Conservation (phyloP, 2,888 invertebrate genomes). For the Tachina lurida region DNA sequence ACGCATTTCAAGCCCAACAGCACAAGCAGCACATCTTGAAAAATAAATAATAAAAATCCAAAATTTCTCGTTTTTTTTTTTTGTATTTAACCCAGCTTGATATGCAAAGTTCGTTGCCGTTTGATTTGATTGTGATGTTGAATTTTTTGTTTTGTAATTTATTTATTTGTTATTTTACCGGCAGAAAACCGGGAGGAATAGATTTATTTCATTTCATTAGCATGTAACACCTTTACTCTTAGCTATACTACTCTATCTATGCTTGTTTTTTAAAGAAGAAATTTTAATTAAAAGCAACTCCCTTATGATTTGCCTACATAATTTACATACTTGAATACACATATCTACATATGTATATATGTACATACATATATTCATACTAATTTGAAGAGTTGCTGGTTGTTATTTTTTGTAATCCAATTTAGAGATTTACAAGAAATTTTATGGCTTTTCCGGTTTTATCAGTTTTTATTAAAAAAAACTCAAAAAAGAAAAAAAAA, state of each 20-base stretch:
- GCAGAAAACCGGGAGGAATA: constrained; percentile 33
- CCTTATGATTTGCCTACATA: neutral
- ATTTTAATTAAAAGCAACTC: constrained; percentile 29
- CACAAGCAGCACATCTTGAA: constrained; percentile 16
- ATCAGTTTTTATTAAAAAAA: constrained; percentile 9
- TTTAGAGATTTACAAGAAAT: neutral
- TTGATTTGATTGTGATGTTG: constrained; percentile 55
- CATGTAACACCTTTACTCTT: constrained; percentile 37
- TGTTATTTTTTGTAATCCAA: neutral
- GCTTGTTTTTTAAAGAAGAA: neutral
- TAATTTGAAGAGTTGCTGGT: neutral
- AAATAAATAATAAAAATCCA: constrained; percentile 2
- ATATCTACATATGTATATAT: neutral
- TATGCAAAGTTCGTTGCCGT: constrained; percentile 65
- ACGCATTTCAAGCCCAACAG: constrained; percentile 58
- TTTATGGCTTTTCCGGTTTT: constrained; percentile 6
- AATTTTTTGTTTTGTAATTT: neutral
- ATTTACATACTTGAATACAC: constrained; percentile 4
- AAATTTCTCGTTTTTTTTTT: constrained; percentile 54
- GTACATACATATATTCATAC: neutral
- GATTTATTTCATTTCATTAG: constrained; percentile 47
- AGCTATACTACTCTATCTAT: neutral
- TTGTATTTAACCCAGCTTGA: constrained; percentile 32
- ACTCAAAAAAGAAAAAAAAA: neutral
- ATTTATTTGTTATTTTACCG: constrained; percentile 30